Base-by-base conservation (phyloP, 1,140 invertebrate species). In the Papilio xuthus region DNA sequence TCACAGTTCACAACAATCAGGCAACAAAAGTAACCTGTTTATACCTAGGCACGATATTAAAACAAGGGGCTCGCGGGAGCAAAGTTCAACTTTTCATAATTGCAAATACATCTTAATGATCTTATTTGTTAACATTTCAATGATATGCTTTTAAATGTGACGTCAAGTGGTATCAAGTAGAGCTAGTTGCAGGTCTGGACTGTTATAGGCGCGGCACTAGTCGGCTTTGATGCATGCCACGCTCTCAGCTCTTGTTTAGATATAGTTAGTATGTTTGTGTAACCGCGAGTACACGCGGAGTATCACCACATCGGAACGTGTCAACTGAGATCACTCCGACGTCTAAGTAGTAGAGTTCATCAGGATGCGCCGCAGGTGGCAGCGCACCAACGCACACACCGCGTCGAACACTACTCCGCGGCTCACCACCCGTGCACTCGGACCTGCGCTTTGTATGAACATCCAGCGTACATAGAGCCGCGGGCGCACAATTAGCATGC, bases 401-500 rank as follows among this genome's bases (percentile, higher is more conserved):
- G 44, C 15, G 44, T 6, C 23, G 20, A 10, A 4, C 23, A 23
- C 20, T 56, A n/a, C 23, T 28, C 60, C 26, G 12, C 26, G 60
- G 60, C 60, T 63, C 23, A 63, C 12, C 23, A 8, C 67, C 78
- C 44, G n/a, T 79, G n/a, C 67, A 50, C 73, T 63, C 23, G 10
- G 4, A 28, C 26, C 60, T 32, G 9, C 4, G 6, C 4, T 4
- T 15, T 28, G 60, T 63, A 63, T 28, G 12, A 28, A 63, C 8
- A 63, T 42, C 37, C 15, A 53, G 47, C 60, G 4, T 28, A 6
- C 26, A 28, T 1, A 28, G 60, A 67, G 60, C 60, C 60, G 3
- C 60, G 44, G 60, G 20, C 41, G 26, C 67, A 23, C 81, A 42
- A 83, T 87, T 80, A 50, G 80, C 81, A 89, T 86, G 82, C 88